Percentiles rank a stretch among this genome's conserved stretches.
Evolutionary conservation across 1,140 invertebrate genomes (phyloP).

Genomic region (Philopotamus ludificatus): DNA sequence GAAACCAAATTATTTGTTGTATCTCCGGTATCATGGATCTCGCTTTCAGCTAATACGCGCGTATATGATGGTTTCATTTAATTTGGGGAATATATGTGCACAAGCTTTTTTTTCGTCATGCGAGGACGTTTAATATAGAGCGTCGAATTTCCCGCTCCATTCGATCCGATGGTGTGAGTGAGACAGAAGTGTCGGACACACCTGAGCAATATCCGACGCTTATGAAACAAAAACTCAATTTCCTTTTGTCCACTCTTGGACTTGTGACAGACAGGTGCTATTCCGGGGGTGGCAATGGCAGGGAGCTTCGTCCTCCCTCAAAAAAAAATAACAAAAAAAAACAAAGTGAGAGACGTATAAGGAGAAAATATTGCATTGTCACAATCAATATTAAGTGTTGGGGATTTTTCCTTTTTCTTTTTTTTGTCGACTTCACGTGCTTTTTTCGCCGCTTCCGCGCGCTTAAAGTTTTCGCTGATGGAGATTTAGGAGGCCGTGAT

Average conservation of each 20-base stretch:
- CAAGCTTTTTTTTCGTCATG: not conserved
- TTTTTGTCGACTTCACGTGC: not conserved
- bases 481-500: constrained; percentile 36
- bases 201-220: constrained; percentile 30
- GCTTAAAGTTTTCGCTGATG: constrained; percentile 30
- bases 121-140: not conserved
- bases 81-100: not conserved
- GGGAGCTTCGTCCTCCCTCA: not conserved
- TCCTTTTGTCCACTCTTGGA: constrained; percentile 17
- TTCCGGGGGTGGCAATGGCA: constrained; percentile 4
- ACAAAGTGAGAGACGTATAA: constrained; percentile 10
- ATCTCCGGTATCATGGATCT: no score
- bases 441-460: constrained; percentile 20
- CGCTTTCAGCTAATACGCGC: no score
- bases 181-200: constrained; percentile 24
- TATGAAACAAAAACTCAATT: constrained; percentile 37
- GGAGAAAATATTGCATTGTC: constrained; percentile 40
- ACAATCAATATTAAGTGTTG: constrained; percentile 41
- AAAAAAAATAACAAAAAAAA: constrained; percentile 11
- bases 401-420: constrained; percentile 19
- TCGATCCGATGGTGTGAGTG: not conserved
- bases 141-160: not conserved
- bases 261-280: constrained; percentile 35
- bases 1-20: no score
- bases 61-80: no score